Conservation (phyloP, 2,113 vertebrate species). For the Sinocyclocheilus maitianheensis region DNA sequence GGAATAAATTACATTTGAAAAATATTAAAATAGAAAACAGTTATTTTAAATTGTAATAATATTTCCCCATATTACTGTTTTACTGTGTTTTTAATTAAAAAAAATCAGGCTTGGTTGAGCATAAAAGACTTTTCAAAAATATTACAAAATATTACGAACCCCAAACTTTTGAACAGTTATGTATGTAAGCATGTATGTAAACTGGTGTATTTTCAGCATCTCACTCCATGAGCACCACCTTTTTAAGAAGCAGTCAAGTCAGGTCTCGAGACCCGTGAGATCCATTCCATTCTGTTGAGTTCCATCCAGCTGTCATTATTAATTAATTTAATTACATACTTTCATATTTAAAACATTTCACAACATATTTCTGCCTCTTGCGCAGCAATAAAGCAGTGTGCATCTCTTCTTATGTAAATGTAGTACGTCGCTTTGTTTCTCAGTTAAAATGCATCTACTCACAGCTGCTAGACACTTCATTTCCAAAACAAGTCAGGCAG, state of each 20-base stretch:
- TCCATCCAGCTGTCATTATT: neutral
- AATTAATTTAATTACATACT: neutral
- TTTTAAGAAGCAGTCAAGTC: neutral
- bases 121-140: too few species aligned
- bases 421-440: neutral
- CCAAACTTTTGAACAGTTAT: too few species aligned
- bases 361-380: neutral
- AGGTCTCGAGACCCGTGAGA: neutral
- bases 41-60: too few species aligned
- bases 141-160: too few species aligned
- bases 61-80: too few species aligned
- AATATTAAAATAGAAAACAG: too few species aligned
- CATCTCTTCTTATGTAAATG: neutral
- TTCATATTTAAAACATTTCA: constrained; percentile 7
- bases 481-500: neutral
- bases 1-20: too few species aligned
- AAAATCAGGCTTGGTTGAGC: too few species aligned
- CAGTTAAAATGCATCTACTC: neutral
- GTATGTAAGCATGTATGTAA: too few species aligned
- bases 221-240: neutral
- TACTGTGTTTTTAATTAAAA: too few species aligned
- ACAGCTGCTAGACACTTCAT: neutral
- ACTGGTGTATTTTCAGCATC: neutral
- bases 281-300: neutral
- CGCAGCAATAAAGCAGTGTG: neutral